Evolutionary conservation across 2,888 invertebrate genomes (phyloP).

Genomic region (Brachylomia viminalis): DNA sequence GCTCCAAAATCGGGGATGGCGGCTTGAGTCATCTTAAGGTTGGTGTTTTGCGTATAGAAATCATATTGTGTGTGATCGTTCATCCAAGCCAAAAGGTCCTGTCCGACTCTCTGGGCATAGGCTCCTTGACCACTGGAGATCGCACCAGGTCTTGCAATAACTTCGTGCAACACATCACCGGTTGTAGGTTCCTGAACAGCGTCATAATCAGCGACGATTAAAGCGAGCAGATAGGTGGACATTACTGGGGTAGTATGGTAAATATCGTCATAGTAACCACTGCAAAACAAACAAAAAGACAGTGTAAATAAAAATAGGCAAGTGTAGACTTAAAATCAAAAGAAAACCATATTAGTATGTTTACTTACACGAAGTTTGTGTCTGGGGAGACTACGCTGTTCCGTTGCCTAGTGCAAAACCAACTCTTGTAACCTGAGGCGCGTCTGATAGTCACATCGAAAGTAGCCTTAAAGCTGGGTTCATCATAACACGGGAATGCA

Average conservation of each 20-base stretch:
- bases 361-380: neutral
- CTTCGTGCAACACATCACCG: slow-evolving; percentile 76
- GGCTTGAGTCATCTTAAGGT: slow-evolving; percentile 92
- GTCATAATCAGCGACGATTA: slow-evolving; percentile 92
- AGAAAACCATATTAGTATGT: neutral
- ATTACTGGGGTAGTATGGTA: slow-evolving; percentile 85
- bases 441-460: slow-evolving; percentile 93
- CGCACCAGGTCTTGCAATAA: slow-evolving; percentile 86
- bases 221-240: slow-evolving; percentile 93
- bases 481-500: slow-evolving; percentile 95
- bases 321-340: neutral
- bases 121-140: slow-evolving; percentile 78
- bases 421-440: slow-evolving; percentile 84
- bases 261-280: slow-evolving; percentile 78
- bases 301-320: neutral
- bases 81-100: slow-evolving; percentile 86
- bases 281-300: slow-evolving; percentile 61
- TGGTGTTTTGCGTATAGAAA: slow-evolving; percentile 85
- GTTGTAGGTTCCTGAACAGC: slow-evolving; percentile 49
- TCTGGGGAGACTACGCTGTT: rapidly evolving
- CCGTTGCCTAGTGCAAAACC: slow-evolving; percentile 91
- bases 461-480: slow-evolving; percentile 95
- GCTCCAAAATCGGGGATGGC: slow-evolving; percentile 94
- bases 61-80: slow-evolving; percentile 89
- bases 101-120: slow-evolving; percentile 85